Base-by-base conservation (phyloP, 2,113 vertebrate species). In the Nettapus auritus region DNA sequence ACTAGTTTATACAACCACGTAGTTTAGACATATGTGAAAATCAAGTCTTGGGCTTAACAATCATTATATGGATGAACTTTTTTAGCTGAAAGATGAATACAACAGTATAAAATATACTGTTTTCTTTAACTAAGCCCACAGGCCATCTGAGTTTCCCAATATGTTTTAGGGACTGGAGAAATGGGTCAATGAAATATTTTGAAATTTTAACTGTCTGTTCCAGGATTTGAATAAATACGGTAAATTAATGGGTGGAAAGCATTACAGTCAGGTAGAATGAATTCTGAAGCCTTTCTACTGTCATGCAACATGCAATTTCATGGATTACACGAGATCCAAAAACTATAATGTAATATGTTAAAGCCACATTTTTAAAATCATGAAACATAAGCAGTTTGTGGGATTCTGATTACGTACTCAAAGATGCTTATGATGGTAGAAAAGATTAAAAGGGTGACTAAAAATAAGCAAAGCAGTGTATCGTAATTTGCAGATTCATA, bases 61-160 rank as follows among this genome's bases (percentile, higher is more conserved):
- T 53, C 71, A 91, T 68, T 76, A 75, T 34, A 94, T n/a, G 38
- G 76, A 56, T 88, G 62, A 82, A 85, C 57, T 67, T 91, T 42
- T 64, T 75, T 50, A 76, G 71, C 81, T 86, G 80, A 94, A 95
- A 97, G 85, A 74, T 60, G 56, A 69, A 73, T 34, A 60, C 48
- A 66, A 79, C 40, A 42, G 23, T 57, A 76, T 56, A 56, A 77
- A 68, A 57, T n/a, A 66, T 1, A 2, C 44, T 40, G 13, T 56
- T 92, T 75, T 86, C 40, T 79, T 85, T 69, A 68, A 77, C 44
- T 64, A 70, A 94, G 42, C 44, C 25, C 53, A 83, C 48, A 73
- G 42, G 9, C 59, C 29, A 57, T 5, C 23, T 21, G 78, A 44
- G 59, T 64, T 56, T 57, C 91, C 40, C 50, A 55, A 3, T 46